These are phyloP conservation scores for Platycnemis pennipes DNA, from an alignment of 2,888 invertebrate genomes.

Conservation along the genomic window DNA sequence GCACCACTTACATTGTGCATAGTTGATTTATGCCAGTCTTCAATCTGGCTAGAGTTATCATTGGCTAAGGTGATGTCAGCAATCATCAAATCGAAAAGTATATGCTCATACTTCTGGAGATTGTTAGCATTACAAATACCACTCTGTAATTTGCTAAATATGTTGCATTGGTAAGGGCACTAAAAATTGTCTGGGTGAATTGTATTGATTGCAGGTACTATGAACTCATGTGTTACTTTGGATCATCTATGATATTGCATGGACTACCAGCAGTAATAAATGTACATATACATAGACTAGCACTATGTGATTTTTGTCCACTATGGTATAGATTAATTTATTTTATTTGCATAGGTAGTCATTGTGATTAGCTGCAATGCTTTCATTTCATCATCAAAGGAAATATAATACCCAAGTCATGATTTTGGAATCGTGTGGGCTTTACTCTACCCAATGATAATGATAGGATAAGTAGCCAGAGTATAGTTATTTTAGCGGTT, in stretches of 20 bases:
- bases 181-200: conserved; percentile 43
- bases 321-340: neutral
- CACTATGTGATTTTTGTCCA: conserved; percentile 56
- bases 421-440: neutral
- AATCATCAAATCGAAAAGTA: neutral
- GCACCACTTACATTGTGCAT: neutral
- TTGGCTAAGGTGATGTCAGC: neutral
- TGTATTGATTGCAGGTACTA: neutral
- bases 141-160: conserved; percentile 1
- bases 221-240: neutral
- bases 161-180: neutral
- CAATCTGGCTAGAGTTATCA: neutral
- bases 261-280: conserved; percentile 30
- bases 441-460: neutral
- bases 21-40: neutral
- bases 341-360: conserved; percentile 31
- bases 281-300: conserved; percentile 45
- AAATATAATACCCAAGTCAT: neutral
- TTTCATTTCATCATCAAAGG: conserved; percentile 14
- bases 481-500: conserved; percentile 13
- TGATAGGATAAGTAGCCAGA: neutral
- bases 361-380: conserved; percentile 31
- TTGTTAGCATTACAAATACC: neutral
- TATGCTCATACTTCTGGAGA: neutral
- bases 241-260: neutral